Base-by-base conservation (phyloP, 2,113 vertebrate species). In the Vidua chalybeata region DNA sequence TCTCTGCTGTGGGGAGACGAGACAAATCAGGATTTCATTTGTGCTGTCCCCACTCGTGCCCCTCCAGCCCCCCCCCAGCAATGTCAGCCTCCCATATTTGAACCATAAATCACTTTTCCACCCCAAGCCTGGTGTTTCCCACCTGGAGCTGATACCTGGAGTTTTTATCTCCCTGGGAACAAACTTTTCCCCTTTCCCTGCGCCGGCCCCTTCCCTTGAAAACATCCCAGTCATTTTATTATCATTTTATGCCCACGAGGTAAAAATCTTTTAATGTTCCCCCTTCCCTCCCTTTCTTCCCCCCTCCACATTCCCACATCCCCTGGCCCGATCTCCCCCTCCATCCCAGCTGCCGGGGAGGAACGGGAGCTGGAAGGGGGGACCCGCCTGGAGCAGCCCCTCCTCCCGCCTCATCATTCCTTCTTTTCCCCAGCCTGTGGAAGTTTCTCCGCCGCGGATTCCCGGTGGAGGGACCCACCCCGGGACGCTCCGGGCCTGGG, bases 371-470 rank as follows among this genome's bases (percentile, higher is more conserved):
- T 31, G 54, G 51, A 21, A 35, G 14, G 43, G 71, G 71, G 33
- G 48, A 7, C 16, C 30, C 75, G 71, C 88, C 93, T 0, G 2
- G 46, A 83, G 83, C 86, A 6, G 91, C 89, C 63, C 94, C 96
- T 97, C 97, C 95, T 96, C 93, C 97, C 48, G 41, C 90, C 66
- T 35, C 86, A 7, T 3, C 84, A 90, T 66, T 97, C 59, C 61
- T 8, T 41, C 55, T 73, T 39, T 66, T 48, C 2, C 69, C 69
- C 9, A 39, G 41, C 69, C 23, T 1, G 1, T 4, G 49, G 49
- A 74, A 84, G 69, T 64, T 74, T 28, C 19, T 55, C 28, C 28
- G 10, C 21, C 56, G 27, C 48, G 2, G 39, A 46, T 73, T 55
- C 58, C n/a, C 5, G 7, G 18, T 0, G 13, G 9, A 31, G 7